Percentiles rank a stretch among this genome's conserved stretches.
These are phyloP conservation scores for Heliothis peltigera DNA, from an alignment of 2,888 invertebrate genomes.

Conservation along the genomic window DNA sequence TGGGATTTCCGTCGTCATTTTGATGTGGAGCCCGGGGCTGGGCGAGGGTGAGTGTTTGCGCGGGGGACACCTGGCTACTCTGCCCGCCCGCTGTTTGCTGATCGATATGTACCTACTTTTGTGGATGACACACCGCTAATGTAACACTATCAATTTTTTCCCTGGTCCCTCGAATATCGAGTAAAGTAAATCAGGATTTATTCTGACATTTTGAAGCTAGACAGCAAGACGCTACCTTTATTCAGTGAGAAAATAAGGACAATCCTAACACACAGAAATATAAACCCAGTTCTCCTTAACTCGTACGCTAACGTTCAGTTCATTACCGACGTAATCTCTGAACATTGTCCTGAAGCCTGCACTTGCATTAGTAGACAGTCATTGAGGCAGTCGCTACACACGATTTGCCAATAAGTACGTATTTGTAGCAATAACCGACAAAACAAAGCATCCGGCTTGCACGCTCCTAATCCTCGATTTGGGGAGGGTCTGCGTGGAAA, in stretches of 20 bases:
- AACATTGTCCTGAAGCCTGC: conserved; percentile 10
- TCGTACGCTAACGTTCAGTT: background rate
- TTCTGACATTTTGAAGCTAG: background rate
- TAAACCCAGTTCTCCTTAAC: background rate
- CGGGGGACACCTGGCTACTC: conserved; percentile 86
- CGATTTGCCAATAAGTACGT: conserved; percentile 59
- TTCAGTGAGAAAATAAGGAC: too few species aligned
- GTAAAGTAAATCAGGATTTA: background rate
- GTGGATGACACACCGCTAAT: conserved; percentile 63
- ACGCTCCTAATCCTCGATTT: conserved; percentile 84
- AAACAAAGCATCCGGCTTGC: conserved; percentile 71
- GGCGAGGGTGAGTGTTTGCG: conserved; percentile 77
- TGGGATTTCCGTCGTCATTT: conserved; percentile 88
- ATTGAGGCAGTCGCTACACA: conserved; percentile 40
- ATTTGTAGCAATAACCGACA: conserved; percentile 65
- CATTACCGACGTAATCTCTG: background rate
- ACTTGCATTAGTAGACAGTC: conserved; percentile 37
- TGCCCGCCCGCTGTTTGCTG: conserved; percentile 77
- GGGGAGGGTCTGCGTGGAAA: conserved; percentile 80
- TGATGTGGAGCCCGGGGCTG: conserved; percentile 83
- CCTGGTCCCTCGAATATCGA: conserved; percentile 20
- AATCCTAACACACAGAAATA: background rate
- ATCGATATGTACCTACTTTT: conserved; percentile 77
- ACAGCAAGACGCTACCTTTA: background rate
- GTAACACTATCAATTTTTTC: conserved; percentile 57